A percentile compares a stretch with the other conserved stretches of the same genome.
Conservation (phyloP, 2,797 vertebrate genomes). For the Melanitta fusca region DNA sequence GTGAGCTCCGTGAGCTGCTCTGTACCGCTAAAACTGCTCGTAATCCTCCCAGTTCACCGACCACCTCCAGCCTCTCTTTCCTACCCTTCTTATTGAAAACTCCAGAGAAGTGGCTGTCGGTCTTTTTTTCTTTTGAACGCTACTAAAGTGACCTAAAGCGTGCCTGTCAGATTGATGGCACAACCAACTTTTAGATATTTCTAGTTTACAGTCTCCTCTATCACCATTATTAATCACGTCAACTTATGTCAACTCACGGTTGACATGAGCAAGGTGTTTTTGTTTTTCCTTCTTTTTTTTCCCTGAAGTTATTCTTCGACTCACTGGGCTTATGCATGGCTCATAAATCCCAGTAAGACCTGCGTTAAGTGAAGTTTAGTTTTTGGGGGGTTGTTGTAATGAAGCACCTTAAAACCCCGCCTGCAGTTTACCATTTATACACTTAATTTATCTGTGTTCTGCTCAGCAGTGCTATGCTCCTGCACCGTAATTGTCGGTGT, state of each 20-base stretch:
- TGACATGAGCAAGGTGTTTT: not conserved
- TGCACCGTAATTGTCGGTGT: not conserved
- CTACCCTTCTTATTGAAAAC: not conserved
- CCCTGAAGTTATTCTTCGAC: not conserved
- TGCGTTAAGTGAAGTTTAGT: conserved; percentile 40
- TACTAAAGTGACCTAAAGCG: not conserved
- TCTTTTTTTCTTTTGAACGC: not conserved
- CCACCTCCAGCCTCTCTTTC: not conserved
- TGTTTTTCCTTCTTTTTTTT: not conserved
- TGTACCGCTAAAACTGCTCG: not conserved
- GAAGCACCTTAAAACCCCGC: not conserved
- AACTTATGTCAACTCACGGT: too few relatives aligned
- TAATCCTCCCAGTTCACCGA: not conserved
- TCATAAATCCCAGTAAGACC: conserved; percentile 16
- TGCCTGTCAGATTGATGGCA: not conserved
- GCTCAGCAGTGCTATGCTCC: not conserved
- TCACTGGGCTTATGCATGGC: not conserved
- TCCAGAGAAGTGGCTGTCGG: not conserved
- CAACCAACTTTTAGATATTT: not conserved
- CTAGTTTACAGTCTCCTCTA: not conserved
- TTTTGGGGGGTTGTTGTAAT: conserved; percentile 36
- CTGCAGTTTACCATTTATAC: not conserved
- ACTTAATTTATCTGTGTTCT: not conserved
- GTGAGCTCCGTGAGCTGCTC: not conserved
- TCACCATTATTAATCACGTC: not conserved